Base-by-base conservation (phyloP, 1,140 invertebrate genomes). In the Eupristina koningsbergeri region DNA sequence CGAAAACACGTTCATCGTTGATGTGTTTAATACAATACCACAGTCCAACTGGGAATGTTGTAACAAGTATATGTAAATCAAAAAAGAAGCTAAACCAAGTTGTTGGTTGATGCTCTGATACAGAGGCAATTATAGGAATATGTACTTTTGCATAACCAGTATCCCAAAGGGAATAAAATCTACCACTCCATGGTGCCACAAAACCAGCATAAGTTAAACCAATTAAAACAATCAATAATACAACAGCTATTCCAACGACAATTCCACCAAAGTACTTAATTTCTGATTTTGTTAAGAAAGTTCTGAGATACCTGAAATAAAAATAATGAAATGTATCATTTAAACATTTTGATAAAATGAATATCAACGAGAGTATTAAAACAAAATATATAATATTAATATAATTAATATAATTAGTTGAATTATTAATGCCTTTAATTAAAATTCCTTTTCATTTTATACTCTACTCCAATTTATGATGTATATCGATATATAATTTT, bases 61-160 rank as follows among this genome's bases (percentile, higher is more conserved):
- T 96, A 0, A 99, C 97, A 31, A 99, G 94, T 85, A 99, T 97
- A 89, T 99, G 99, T n/a, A 99, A 94, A 93, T 99, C 99, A 92
- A 99, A 99, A 94, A 99, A 99, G 92, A 99, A 99, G 3, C 98
- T 99, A 88, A 98, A 98, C 99, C 99, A 99, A 0, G 99, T 99
- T 0, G 99, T 99, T 0, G 99, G 99, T 91, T 99, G 99, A 95
- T 99, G 99, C 91, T 99, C 99, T 1, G 98, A 99, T 26, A 99
- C 99, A 6, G 98, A 99, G 1, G 99, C 98, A 89, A 99, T 99
- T 89, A 99, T 99, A 0, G 99, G 99, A 90, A 99, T 99, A 92
- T 99, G 99, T 89, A 99, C 99, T 93, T 99, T 99, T 6, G 99
- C 99, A 93, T 99, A 99, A 15, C 98, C 98, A 8, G 99, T 99